Conservation (phyloP, 2,797 vertebrate genomes). For the Lemur catta region DNA sequence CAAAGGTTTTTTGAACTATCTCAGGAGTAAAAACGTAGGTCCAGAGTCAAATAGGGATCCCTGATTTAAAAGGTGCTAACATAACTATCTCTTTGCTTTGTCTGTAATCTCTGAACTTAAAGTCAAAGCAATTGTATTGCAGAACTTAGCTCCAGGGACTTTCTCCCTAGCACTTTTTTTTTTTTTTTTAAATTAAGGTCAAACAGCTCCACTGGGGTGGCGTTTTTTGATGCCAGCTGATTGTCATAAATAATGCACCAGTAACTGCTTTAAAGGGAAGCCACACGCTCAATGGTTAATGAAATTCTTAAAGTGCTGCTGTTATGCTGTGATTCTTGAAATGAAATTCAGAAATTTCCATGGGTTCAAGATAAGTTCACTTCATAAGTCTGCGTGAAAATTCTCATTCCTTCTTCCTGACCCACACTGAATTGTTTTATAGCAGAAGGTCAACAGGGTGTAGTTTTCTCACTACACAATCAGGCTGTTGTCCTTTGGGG, state of each 20-base stretch:
- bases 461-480: neutral
- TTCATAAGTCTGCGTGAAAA: constrained; percentile 54
- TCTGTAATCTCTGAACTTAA: constrained; percentile 52
- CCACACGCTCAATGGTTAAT: constrained; percentile 41
- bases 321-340: constrained; percentile 25
- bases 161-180: constrained; percentile 41
- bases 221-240: constrained; percentile 45
- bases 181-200: constrained; percentile 53
- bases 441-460: constrained; percentile 47
- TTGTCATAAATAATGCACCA: constrained; percentile 51
- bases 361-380: constrained; percentile 72
- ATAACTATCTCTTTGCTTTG: constrained; percentile 49
- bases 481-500: constrained; percentile 52
- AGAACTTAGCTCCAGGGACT: constrained; percentile 48
- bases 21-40: constrained; percentile 9
- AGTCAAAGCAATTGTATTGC: constrained; percentile 58
- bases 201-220: constrained; percentile 44
- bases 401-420: constrained; percentile 47
- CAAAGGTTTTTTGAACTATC: neutral
- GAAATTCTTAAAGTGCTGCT: constrained; percentile 41
- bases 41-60: neutral
- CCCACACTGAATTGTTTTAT: constrained; percentile 46
- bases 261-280: constrained; percentile 38
- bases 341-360: constrained; percentile 69
- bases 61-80: constrained; percentile 48